A percentile compares a stretch with the other conserved stretches of the same genome.
These are phyloP conservation scores for Lamproptera curius DNA, from an alignment of 2,888 invertebrate genomes.

Conservation along the genomic window DNA sequence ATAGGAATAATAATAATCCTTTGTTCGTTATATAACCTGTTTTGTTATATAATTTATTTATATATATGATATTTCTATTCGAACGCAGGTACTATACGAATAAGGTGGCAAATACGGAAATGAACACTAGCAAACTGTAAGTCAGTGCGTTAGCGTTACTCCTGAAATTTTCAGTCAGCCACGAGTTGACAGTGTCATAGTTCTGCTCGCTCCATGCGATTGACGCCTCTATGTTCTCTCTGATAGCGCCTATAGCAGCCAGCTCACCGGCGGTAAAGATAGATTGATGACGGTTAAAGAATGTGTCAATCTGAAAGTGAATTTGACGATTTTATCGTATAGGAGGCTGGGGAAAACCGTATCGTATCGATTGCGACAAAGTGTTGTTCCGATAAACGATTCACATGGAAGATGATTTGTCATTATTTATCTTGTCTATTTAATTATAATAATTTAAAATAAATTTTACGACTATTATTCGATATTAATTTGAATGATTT, in stretches of 20 bases:
- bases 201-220: conserved; percentile 53
- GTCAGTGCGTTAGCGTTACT: conserved; percentile 40
- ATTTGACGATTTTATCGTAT: not conserved
- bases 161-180: conserved; percentile 47
- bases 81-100: conserved; percentile 8
- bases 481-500: too few species aligned
- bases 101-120: conserved; percentile 43
- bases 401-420: too few species aligned
- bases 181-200: conserved; percentile 42
- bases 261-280: conserved; percentile 58
- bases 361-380: not conserved
- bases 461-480: too few species aligned
- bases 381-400: too few species aligned
- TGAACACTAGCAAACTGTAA: conserved; percentile 42
- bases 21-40: too few species aligned
- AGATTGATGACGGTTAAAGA: conserved; percentile 37
- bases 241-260: conserved; percentile 50
- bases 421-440: too few species aligned
- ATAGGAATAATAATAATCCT: too few species aligned
- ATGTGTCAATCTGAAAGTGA: conserved; percentile 42
- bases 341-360: not conserved
- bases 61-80: too few species aligned
- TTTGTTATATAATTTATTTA: too few species aligned
- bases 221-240: conserved; percentile 60
- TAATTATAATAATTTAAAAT: too few species aligned